Base-by-base conservation (phyloP, 2,113 vertebrate genomes). In the Illadopsis cleaveri region DNA sequence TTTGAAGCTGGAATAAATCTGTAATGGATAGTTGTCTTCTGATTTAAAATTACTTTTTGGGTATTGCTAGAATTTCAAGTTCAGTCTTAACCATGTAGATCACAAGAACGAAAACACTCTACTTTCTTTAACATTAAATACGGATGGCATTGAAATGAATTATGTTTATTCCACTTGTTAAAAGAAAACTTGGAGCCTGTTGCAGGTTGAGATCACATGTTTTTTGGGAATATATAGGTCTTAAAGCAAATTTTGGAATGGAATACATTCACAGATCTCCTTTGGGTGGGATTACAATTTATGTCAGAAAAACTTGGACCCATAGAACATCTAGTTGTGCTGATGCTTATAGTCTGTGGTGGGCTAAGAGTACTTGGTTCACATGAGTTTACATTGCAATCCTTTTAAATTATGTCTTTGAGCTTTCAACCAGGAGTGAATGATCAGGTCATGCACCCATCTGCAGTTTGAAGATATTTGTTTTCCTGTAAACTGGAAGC, bases 111-210 rank as follows among this genome's bases (percentile, higher is more conserved):
- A 78, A 96, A 87, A 37, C 33, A 76, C 77, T 96, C 66, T 60
- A n/a, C 38, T 81, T 96, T 97, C 57, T 90, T 91, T 90, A 93
- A 96, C 86, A 73, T 96, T 94, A 96, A 96, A 90, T 47, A 89
- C 84, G 38, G 50, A 83, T 56, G 48, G 57, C 38, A 30, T 94
- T 94, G 69, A 96, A 96, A 96, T 96, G 47, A 96, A 94, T 96
- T 95, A 86, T 94, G 89, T 95, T 97, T 97, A 97, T 97, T 95
- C 64, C 51, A 89, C 65, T 96, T 94, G 78, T 94, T 98, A 95
- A 96, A 96, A 94, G 81, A 96, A 96, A 97, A 86, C 57, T 84
- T 95, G 77, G 88, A 97, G 11, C 47, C 51, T 58, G 24, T 87
- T 97, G 58, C 60, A 89, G 57, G 72, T 94, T 92, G 85, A 93